Conservation (phyloP, 1,140 invertebrate species). For the Chionoecetes opilio region DNA sequence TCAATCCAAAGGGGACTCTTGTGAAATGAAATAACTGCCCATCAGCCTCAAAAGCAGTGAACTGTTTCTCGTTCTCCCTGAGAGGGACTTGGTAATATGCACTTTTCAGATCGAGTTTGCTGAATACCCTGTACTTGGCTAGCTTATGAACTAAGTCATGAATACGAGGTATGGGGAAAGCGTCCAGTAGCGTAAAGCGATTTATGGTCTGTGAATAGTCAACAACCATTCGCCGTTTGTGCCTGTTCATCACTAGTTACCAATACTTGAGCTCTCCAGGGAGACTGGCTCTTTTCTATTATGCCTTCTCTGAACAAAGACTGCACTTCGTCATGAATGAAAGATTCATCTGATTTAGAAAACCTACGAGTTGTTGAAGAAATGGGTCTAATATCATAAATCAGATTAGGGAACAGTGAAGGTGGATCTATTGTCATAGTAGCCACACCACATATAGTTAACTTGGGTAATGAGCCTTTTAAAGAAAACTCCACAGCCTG, state of each 20-base stretch:
- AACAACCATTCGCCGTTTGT: constrained; percentile 73
- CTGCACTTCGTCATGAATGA: no score
- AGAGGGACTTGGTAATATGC: constrained; percentile 82
- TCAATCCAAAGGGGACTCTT: no score
- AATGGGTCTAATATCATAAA: no score
- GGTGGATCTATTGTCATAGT: no score
- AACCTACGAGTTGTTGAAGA: background rate
- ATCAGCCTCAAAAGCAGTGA: constrained; percentile 52
- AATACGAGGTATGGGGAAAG: constrained; percentile 61
- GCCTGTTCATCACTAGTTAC: constrained; percentile 62
- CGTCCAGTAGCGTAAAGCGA: constrained; percentile 67
- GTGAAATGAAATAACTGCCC: no score
- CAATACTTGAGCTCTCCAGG: constrained; percentile 50
- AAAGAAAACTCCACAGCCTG: no score
- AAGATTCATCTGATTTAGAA: background rate
- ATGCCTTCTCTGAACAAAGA: background rate
- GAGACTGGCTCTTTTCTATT: constrained; percentile 37
- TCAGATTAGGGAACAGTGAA: background rate
- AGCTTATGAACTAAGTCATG: constrained; percentile 39
- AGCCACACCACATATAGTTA: no score
- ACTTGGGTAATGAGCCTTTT: no score
- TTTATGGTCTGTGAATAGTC: constrained; percentile 75
- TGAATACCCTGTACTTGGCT: background rate
- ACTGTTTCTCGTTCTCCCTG: constrained; percentile 73
- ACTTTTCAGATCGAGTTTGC: constrained; percentile 42